Conservation (phyloP, 2,113 vertebrate species). For the Poeciliopsis prolifica region DNA sequence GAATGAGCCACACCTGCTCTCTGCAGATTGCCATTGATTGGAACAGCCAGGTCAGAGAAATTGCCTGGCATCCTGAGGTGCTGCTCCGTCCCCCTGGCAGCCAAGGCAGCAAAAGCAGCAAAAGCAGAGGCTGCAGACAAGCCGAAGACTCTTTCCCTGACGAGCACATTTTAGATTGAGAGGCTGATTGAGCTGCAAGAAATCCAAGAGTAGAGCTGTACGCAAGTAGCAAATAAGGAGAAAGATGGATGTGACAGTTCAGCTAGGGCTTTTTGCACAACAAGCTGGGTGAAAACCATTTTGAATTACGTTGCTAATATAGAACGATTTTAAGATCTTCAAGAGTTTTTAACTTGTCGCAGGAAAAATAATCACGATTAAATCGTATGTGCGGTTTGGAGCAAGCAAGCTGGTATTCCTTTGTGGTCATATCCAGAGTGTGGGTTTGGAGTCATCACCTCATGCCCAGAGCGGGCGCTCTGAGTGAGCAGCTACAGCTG, state of each 20-base stretch:
- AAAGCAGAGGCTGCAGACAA: slow-evolving; percentile 26
- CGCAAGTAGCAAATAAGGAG: slow-evolving; percentile 15
- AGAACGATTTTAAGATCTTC: slow-evolving; percentile 29
- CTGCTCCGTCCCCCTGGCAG: slow-evolving; percentile 25
- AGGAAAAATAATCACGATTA: slow-evolving; percentile 48
- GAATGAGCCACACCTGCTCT: slow-evolving; percentile 45
- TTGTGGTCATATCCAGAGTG: slow-evolving; percentile 34
- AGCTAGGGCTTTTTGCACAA: slow-evolving; percentile 33
- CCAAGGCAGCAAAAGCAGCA: slow-evolving; percentile 18
- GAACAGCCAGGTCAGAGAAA: slow-evolving; percentile 46
- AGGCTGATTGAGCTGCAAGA: slow-evolving; percentile 23
- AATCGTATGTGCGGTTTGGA: slow-evolving; percentile 26
- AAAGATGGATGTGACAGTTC: slow-evolving; percentile 21
- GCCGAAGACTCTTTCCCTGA: slow-evolving; percentile 20
- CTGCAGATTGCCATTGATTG: slow-evolving; percentile 45
- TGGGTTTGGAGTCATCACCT: slow-evolving; percentile 38
- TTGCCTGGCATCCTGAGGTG: slow-evolving; percentile 31
- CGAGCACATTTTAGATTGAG: slow-evolving; percentile 7
- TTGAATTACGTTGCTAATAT: slow-evolving; percentile 3
- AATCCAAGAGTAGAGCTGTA: slow-evolving; percentile 24
- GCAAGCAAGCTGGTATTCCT: slow-evolving; percentile 29
- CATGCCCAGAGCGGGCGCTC: slow-evolving; percentile 23
- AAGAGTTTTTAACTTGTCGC: slow-evolving; percentile 38
- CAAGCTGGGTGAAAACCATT: slow-evolving; percentile 12
- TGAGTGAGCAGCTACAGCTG: slow-evolving; percentile 63